Base-by-base conservation (phyloP, 1,140 invertebrate genomes). In the Eumaeus atala region DNA sequence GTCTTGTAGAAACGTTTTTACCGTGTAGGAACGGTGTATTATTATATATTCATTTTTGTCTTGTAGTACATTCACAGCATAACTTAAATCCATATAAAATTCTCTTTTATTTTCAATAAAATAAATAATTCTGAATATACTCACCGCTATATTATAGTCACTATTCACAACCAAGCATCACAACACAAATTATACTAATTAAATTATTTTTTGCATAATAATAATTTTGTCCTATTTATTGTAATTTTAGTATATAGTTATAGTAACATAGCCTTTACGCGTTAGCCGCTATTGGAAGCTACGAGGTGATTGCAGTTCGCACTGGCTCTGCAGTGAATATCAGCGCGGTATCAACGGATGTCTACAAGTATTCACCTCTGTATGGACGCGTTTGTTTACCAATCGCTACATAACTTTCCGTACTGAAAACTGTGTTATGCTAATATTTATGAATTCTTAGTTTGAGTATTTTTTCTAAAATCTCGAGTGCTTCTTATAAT, bases 251-350 rank as follows among this genome's bases (percentile, higher is more conserved):
- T 28, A 28, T 28, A 3, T 28, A 6, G 21, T 28, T 28, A 28
- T 28, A 28, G 21, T 28, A 28, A 28, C 21, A 28, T 28, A 28
- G 21, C 21, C 21, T 28, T 28, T 62, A 65, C 72, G 73, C 81
- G 78, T 78, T 76, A 67, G 75, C 57, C 64, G 58, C 74, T 63
- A 72, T 59, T 72, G 70, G 60, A 69, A 64, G 71, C 70, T 57
- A 64, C 69, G 61, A 62, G 67, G 60, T 70, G 75, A 81, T 84
- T 82, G 81, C 71, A 67, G 67, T 72, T 69, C 51, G 66, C 62
- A 70, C 69, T 59, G 70, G 66, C 70, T 70, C 56, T 77, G 74
- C 76, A 74, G 74, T 73, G 67, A 61, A 74, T 81, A 75, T 75
- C 64, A 65, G 75, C 73, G 59, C 60, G 53, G n/a, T 66, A 56